These are phyloP conservation scores for Lymantria monacha DNA, from an alignment of 2,888 invertebrate species.

Conservation along the genomic window DNA sequence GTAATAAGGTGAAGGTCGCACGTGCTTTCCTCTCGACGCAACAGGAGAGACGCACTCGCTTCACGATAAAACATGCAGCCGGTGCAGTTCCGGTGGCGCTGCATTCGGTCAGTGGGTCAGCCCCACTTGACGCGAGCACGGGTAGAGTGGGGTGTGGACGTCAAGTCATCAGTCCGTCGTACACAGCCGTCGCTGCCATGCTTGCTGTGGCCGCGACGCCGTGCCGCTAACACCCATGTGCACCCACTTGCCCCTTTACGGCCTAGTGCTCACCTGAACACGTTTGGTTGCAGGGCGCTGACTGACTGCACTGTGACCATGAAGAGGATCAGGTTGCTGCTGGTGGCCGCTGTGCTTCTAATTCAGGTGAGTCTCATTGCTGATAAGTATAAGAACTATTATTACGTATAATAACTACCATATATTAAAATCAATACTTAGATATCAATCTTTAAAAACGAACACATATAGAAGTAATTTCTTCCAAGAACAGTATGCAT, in stretches of 20 bases:
- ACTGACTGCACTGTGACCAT: constrained; percentile 71
- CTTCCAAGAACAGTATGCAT: too few species aligned
- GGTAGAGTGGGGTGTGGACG: constrained; percentile 21
- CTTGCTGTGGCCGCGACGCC: constrained; percentile 45
- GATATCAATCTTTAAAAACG: too few species aligned
- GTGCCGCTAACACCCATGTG: constrained; percentile 53
- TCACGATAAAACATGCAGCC: constrained; percentile 58
- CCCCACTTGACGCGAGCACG: constrained; percentile 38
- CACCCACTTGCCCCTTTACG: constrained; percentile 47
- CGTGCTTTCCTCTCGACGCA: constrained; percentile 65
- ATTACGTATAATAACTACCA: too few species aligned
- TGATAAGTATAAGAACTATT: neutral
- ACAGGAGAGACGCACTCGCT: constrained; percentile 60
- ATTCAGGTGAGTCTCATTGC: constrained; percentile 54
- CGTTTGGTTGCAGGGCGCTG: constrained; percentile 74
- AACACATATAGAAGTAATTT: too few species aligned
- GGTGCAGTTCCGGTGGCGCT: constrained; percentile 75
- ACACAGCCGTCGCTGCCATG: constrained; percentile 47
- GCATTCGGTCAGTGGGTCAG: constrained; percentile 80
- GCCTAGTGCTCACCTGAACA: constrained; percentile 59
- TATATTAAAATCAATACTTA: too few species aligned
- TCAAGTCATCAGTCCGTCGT: constrained; percentile 27
- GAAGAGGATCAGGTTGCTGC: constrained; percentile 77
- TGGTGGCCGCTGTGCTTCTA: constrained; percentile 73
- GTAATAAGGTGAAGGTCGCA: constrained; percentile 72